phyloP scores from a whole-genome alignment of 2,797 vertebrate genomes.

The Argentina silus region DNA sequence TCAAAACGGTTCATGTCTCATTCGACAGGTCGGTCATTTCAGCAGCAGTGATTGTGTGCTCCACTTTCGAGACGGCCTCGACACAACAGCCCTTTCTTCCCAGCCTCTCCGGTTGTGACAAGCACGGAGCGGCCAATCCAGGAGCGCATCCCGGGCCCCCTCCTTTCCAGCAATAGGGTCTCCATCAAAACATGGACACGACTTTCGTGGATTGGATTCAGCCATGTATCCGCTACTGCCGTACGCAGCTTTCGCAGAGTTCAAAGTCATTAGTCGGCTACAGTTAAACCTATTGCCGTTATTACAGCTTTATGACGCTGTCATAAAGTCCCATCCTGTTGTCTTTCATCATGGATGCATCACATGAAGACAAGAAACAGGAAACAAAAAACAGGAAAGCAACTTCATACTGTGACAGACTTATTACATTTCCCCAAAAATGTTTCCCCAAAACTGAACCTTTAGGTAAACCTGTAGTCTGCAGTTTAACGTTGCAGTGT shows the following conservation, averaged over 20 bases:
- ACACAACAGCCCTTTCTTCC: constrained; percentile 69
- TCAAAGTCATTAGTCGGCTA: not conserved
- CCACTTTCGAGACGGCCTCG: constrained; percentile 56
- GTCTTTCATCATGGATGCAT: too few relatives aligned
- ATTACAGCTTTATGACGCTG: too few relatives aligned
- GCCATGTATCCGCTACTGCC: not conserved
- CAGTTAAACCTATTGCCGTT: not conserved
- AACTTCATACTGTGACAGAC: too few relatives aligned
- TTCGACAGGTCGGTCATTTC: constrained; percentile 28
- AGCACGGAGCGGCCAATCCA: constrained; percentile 65
- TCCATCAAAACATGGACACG: constrained; percentile 43
- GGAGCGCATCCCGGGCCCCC: constrained; percentile 31
- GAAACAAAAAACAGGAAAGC: too few relatives aligned
- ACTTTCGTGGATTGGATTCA: constrained; percentile 31
- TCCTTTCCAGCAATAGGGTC: constrained; percentile 23
- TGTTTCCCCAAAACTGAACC: too few relatives aligned
- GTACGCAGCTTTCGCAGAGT: not conserved
- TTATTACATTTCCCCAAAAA: too few relatives aligned
- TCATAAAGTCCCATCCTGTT: too few relatives aligned
- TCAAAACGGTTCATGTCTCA: constrained; percentile 11
- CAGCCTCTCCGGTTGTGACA: constrained; percentile 54
- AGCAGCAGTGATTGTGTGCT: constrained; percentile 36
- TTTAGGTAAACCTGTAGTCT: too few relatives aligned
- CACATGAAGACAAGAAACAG: too few relatives aligned
- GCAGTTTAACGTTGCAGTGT: too few relatives aligned